Percentiles rank a stretch among this genome's conserved stretches.
phyloP scores from a whole-genome alignment of 2,797 vertebrate genomes.

The Cichlasoma orientale region DNA sequence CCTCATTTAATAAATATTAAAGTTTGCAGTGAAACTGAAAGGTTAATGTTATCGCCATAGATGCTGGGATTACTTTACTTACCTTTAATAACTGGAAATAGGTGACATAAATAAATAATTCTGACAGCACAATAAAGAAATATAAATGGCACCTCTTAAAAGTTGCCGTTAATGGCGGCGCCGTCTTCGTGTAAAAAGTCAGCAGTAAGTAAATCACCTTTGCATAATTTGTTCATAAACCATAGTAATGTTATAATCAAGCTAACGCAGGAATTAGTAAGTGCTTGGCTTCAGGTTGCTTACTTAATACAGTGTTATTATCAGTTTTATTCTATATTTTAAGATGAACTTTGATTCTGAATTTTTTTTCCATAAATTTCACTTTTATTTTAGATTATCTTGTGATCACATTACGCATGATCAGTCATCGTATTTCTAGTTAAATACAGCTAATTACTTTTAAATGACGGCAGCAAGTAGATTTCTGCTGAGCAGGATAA shows the following conservation, averaged over 20 bases:
- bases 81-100: slow-evolving; percentile 25
- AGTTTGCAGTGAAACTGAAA: slow-evolving; percentile 38
- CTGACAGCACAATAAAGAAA: slow-evolving; percentile 33
- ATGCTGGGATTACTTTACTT: slow-evolving; percentile 34
- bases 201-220: slow-evolving; percentile 11
- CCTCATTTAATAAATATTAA: slow-evolving; percentile 40
- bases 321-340: neutral
- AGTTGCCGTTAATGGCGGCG: slow-evolving; percentile 28
- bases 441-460: neutral
- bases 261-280: neutral
- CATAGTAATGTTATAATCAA: neutral
- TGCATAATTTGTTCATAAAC: slow-evolving; percentile 3
- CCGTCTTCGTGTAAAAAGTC: slow-evolving; percentile 19
- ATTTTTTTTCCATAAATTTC: neutral
- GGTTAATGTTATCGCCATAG: slow-evolving; percentile 25
- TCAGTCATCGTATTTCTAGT: neutral
- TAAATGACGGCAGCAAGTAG: neutral
- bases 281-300: neutral
- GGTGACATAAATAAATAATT: slow-evolving; percentile 3
- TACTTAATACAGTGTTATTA: neutral
- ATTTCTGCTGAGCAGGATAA: neutral
- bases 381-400: neutral
- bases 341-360: neutral
- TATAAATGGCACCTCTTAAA: slow-evolving; percentile 32
- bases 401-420: neutral